Evolutionary conservation across 2,797 vertebrate species (phyloP).

Genomic region (Gymnothorax reevesii): DNA sequence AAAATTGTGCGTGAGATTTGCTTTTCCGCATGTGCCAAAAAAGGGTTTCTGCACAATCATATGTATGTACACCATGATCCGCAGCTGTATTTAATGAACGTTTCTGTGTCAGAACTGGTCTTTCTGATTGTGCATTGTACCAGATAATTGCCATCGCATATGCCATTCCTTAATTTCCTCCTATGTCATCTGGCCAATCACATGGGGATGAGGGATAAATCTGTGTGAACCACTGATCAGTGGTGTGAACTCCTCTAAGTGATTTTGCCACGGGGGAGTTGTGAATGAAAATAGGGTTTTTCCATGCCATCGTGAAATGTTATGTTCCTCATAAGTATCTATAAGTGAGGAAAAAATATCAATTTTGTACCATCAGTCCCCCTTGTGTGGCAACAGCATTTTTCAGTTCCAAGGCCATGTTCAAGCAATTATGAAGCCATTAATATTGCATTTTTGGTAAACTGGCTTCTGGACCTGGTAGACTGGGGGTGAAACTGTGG

Average conservation of each 20-base stretch:
- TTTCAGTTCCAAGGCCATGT: no score
- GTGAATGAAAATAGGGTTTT: no score
- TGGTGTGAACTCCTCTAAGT: not conserved
- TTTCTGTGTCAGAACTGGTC: not conserved
- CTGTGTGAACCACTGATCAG: not conserved
- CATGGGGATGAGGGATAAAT: not conserved
- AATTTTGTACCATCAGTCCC: no score
- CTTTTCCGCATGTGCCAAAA: slow-evolving; percentile 2
- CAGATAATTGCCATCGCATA: not conserved
- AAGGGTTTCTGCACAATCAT: not conserved
- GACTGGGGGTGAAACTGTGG: no score
- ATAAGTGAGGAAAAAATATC: no score
- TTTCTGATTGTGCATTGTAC: not conserved
- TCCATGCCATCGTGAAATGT: no score
- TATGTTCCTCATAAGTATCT: no score
- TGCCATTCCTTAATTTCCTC: not conserved
- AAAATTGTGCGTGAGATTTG: not conserved
- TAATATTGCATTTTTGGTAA: no score
- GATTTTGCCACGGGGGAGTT: not conserved
- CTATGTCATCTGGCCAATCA: not conserved
- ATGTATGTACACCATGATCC: not conserved
- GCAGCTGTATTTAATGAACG: not conserved
- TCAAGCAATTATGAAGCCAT: no score
- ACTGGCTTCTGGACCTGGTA: no score
- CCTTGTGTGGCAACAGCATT: no score